Evolutionary conservation across 1,140 invertebrate species (phyloP).

Genomic region (Zaprionus tsacasi): DNA sequence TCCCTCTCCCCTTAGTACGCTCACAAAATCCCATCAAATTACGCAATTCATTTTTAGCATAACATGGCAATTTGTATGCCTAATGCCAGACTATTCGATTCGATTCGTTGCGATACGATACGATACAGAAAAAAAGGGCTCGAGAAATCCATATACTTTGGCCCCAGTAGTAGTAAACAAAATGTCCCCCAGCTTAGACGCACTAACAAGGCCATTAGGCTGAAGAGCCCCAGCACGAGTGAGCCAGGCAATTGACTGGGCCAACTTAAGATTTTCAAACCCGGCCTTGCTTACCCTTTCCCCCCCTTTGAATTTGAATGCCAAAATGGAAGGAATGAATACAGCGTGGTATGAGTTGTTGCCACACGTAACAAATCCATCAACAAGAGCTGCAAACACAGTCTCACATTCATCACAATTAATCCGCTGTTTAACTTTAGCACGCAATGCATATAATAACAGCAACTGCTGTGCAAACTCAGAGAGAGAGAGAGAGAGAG

Average conservation of each 20-base stretch:
- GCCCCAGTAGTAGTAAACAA: slow-evolving; percentile 46
- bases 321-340: slow-evolving; percentile 39
- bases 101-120: slow-evolving; percentile 32
- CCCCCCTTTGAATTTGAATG: slow-evolving; percentile 70
- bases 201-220: slow-evolving; percentile 76
- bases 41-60: slow-evolving; percentile 78
- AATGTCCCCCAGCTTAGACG: slow-evolving; percentile 63
- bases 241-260: slow-evolving; percentile 13
- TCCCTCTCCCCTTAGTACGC: background rate
- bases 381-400: slow-evolving; percentile 22
- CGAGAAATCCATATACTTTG: slow-evolving; percentile 25
- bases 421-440: background rate
- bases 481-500: background rate
- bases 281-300: slow-evolving; percentile 63
- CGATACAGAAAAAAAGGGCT: slow-evolving; percentile 15
- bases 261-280: slow-evolving; percentile 53
- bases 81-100: slow-evolving; percentile 30
- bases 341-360: background rate
- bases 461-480: background rate
- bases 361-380: slow-evolving; percentile 6
- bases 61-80: slow-evolving; percentile 76
- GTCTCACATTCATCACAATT: slow-evolving; percentile 7
- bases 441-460: slow-evolving; percentile 2
- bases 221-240: slow-evolving; percentile 27
- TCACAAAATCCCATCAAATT: slow-evolving; percentile 64